Conservation (phyloP, 2,113 vertebrate species). For the Misgurnus anguillicaudatus region DNA sequence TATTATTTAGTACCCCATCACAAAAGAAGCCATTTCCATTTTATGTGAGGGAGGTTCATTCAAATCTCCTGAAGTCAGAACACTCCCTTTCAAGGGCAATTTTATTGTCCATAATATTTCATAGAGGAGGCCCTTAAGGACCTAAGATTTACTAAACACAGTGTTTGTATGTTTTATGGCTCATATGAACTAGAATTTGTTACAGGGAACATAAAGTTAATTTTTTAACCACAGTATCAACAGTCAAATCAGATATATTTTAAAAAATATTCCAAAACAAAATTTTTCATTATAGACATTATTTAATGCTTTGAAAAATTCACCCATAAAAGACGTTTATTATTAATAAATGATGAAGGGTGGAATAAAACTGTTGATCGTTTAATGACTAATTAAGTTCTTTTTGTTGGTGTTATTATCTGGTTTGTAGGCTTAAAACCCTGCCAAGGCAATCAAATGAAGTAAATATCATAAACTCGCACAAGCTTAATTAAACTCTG, state of each 20-base stretch:
- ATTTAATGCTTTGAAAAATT: not conserved
- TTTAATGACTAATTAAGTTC: slow-evolving; percentile 11
- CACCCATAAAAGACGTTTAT: not conserved
- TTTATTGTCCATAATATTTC: slow-evolving; percentile 66
- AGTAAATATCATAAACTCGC: slow-evolving; percentile 20
- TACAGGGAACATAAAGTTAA: not conserved
- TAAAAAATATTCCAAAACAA: not conserved
- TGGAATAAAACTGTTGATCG: slow-evolving; percentile 3
- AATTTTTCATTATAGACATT: not conserved
- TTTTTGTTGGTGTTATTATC: slow-evolving; percentile 1
- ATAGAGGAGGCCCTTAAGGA: slow-evolving; percentile 39
- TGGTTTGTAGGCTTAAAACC: slow-evolving; percentile 8
- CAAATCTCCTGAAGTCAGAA: slow-evolving; percentile 59
- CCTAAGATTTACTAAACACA: not conserved
- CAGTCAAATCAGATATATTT: not conserved
- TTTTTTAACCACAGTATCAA: not conserved
- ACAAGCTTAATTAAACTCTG: slow-evolving; percentile 38
- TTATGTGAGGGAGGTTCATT: slow-evolving; percentile 73
- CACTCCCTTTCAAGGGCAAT: slow-evolving; percentile 70
- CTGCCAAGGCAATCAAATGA: slow-evolving; percentile 14
- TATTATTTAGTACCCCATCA: slow-evolving; percentile 71
- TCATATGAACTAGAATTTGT: not conserved
- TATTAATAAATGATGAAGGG: not conserved
- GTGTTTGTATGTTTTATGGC: not conserved
- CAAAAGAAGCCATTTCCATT: slow-evolving; percentile 70